Evolutionary conservation across 2,888 invertebrate species (phyloP).

Genomic region (Stenurella melanura): DNA sequence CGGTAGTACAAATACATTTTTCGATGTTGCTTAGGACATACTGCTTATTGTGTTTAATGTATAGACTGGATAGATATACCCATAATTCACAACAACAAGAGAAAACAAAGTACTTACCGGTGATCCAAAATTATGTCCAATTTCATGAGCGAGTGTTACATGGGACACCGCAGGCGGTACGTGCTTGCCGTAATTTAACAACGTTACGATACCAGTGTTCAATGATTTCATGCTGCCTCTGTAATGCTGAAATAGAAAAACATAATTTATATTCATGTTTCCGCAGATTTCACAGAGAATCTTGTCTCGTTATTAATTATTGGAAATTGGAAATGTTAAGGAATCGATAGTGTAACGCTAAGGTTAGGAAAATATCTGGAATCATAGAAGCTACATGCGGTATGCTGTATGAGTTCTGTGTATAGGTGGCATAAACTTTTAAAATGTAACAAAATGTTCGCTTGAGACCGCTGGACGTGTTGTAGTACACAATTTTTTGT

Average conservation of each 20-base stretch:
- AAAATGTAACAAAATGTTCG: too few species aligned
- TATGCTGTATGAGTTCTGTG: too few species aligned
- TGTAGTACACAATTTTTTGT: too few species aligned
- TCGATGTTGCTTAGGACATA: too few species aligned
- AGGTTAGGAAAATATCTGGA: too few species aligned
- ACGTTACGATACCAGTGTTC: conserved; percentile 98
- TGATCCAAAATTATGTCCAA: conserved; percentile 99
- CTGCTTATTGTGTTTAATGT: not conserved
- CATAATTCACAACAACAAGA: not conserved
- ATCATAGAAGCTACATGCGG: too few species aligned
- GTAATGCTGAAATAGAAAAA: conserved; percentile 85
- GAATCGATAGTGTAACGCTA: too few species aligned
- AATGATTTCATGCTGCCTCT: conserved; percentile 94
- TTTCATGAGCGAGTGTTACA: conserved; percentile 98
- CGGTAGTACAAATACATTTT: too few species aligned
- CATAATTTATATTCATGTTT: conserved; percentile 24
- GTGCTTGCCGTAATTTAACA: conserved; percentile 97
- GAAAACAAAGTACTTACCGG: conserved; percentile 81
- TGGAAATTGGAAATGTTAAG: too few species aligned
- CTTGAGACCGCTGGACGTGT: too few species aligned
- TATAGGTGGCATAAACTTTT: too few species aligned
- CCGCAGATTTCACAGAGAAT: not conserved
- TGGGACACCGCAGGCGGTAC: conserved; percentile 99
- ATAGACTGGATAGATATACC: not conserved
- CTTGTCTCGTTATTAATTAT: not conserved